These are phyloP conservation scores for Cheilosia impressa DNA, from an alignment of 2,888 invertebrate genomes.

Conservation along the genomic window DNA sequence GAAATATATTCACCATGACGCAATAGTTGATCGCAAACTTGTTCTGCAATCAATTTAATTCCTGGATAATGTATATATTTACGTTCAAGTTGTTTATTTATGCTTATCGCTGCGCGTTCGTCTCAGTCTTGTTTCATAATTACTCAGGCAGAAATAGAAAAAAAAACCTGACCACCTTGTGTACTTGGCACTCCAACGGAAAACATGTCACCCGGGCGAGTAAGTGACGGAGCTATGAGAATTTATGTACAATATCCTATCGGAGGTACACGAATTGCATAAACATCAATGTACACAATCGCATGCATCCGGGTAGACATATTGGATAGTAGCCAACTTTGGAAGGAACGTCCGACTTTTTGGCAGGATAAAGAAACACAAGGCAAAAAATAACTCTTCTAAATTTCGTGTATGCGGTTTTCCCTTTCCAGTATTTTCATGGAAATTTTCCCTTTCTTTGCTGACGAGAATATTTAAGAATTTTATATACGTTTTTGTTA, in stretches of 20 bases:
- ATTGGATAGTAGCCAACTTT: slow-evolving; percentile 60
- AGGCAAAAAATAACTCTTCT: slow-evolving; percentile 1
- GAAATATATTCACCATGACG: not conserved
- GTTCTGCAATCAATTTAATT: slow-evolving; percentile 1
- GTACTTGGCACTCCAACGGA: not conserved
- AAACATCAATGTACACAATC: slow-evolving; percentile 50
- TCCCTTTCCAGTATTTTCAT: not conserved
- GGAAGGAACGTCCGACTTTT: slow-evolving; percentile 33
- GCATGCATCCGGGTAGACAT: slow-evolving; percentile 49
- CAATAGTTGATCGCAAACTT: not conserved
- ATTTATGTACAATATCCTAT: slow-evolving; percentile 48
- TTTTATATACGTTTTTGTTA: slow-evolving; percentile 1
- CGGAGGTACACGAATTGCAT: slow-evolving; percentile 40
- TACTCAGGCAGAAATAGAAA: slow-evolving; percentile 13
- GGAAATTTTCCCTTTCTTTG: not conserved
- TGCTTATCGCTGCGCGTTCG: not conserved
- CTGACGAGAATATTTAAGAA: slow-evolving; percentile 36
- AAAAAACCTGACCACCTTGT: not conserved
- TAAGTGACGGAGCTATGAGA: slow-evolving; percentile 4
- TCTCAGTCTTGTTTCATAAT: slow-evolving; percentile 5
- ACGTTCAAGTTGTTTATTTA: not conserved
- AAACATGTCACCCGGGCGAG: slow-evolving; percentile 40
- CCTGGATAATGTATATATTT: not conserved
- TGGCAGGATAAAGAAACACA: slow-evolving; percentile 29
- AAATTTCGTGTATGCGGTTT: slow-evolving; percentile 22